phyloP scores from a whole-genome alignment of 1,140 invertebrate species.

The Hypsibius dujardini region DNA sequence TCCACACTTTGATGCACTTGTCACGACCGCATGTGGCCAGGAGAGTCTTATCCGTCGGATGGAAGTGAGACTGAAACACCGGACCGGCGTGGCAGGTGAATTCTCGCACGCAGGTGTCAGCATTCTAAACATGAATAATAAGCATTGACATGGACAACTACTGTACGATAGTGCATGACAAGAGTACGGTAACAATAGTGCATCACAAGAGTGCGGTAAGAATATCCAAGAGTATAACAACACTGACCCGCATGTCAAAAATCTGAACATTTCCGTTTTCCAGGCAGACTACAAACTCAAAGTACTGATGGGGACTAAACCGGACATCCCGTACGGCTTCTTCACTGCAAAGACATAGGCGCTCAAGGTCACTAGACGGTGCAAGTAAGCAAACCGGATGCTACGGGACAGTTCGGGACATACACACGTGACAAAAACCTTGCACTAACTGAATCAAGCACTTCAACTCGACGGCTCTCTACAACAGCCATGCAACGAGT shows the following conservation, averaged over 20 bases:
- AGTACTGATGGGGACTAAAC: slow-evolving; percentile 66
- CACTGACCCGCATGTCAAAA: slow-evolving; percentile 56
- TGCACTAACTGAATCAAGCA: no score
- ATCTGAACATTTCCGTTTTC: slow-evolving; percentile 86
- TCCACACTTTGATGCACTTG: slow-evolving; percentile 86
- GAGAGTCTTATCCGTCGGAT: slow-evolving; percentile 54
- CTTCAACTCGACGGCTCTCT: no score
- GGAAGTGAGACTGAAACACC: slow-evolving; percentile 90
- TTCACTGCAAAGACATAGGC: slow-evolving; percentile 33
- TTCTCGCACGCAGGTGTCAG: slow-evolving; percentile 62
- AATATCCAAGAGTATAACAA: neutral
- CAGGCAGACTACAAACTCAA: slow-evolving; percentile 73
- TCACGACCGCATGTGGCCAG: slow-evolving; percentile 83
- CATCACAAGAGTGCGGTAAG: no score
- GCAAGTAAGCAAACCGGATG: no score
- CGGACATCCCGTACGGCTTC: slow-evolving; percentile 86
- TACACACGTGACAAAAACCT: no score
- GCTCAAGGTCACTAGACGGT: slow-evolving; percentile 9
- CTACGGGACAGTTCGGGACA: no score
- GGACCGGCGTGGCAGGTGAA: slow-evolving; percentile 86
- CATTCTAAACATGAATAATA: slow-evolving; percentile 27
- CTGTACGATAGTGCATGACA: neutral
- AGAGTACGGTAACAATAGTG: no score
- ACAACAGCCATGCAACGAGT: no score
- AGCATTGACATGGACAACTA: no score